phyloP scores from a whole-genome alignment of 2,113 vertebrate species.

The Otis tarda region DNA sequence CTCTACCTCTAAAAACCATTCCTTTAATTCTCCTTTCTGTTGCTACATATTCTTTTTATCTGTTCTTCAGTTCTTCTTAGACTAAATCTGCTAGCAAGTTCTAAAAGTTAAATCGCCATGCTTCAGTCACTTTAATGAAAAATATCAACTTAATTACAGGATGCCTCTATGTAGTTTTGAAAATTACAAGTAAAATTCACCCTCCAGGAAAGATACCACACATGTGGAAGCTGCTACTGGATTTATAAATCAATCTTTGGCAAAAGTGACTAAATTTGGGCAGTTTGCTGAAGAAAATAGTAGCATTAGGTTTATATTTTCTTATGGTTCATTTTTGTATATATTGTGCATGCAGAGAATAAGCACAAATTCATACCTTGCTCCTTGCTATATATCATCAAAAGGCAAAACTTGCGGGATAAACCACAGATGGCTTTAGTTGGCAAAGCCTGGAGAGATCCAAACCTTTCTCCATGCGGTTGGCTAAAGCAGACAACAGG shows the following conservation, averaged over 20 bases:
- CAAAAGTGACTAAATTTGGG: neutral
- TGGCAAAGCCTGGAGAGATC: slow-evolving; percentile 91
- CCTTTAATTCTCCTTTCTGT: neutral
- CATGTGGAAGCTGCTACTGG: neutral
- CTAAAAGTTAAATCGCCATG: neutral
- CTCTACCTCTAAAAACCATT: neutral
- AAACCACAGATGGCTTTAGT: slow-evolving; percentile 95
- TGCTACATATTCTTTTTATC: neutral
- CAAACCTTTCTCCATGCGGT: slow-evolving; percentile 92
- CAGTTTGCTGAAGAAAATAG: neutral
- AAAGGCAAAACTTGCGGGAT: slow-evolving; percentile 93
- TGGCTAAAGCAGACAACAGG: slow-evolving; percentile 98
- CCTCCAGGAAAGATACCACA: neutral
- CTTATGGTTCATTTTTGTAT: neutral
- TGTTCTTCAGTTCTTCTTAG: neutral
- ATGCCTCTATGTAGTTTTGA: neutral
- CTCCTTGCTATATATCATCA: slow-evolving; percentile 99
- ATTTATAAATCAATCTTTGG: neutral
- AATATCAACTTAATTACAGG: neutral
- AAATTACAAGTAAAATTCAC: neutral
- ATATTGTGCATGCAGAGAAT: neutral
- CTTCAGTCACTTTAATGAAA: neutral
- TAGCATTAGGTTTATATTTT: neutral
- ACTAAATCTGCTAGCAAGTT: neutral
- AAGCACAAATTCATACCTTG: slow-evolving; percentile 82